Conservation (phyloP, 1,140 invertebrate genomes). For the Drosophila micromelanica region DNA sequence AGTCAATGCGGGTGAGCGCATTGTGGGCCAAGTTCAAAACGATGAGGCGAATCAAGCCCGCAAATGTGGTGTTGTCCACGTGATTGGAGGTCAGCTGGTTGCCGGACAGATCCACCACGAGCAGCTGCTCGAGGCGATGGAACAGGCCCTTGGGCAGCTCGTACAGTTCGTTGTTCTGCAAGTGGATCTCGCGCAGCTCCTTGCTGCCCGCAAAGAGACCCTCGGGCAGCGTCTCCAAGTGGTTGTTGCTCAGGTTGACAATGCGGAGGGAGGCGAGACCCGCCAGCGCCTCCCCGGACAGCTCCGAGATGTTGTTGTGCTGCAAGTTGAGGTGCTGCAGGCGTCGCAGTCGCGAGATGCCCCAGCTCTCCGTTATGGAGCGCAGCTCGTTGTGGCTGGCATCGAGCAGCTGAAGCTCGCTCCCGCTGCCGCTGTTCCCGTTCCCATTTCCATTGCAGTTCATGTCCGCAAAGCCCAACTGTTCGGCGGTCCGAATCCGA, state of each 20-base stretch:
- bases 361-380: conserved; percentile 89
- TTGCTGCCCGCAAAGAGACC: conserved; percentile 90
- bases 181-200: conserved; percentile 92
- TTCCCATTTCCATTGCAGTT: conserved; percentile 82
- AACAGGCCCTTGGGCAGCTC: conserved; percentile 93
- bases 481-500: conserved; percentile 89
- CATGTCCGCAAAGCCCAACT: conserved; percentile 88
- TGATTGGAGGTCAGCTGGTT: conserved; percentile 94
- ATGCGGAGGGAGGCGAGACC: conserved; percentile 90
- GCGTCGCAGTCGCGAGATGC: conserved; percentile 89
- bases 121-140: conserved; percentile 91
- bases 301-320: conserved; percentile 92
- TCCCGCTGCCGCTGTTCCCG: conserved; percentile 85
- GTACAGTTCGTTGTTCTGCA: conserved; percentile 92
- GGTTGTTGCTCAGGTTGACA: conserved; percentile 90
- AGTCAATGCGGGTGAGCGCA: conserved; percentile 91
- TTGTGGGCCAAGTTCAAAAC: conserved; percentile 94
- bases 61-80: conserved; percentile 92
- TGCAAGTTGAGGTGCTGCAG: conserved; percentile 91
- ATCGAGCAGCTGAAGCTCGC: conserved; percentile 89
- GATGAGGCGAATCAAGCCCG: conserved; percentile 92
- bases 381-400: conserved; percentile 91
- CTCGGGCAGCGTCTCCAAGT: conserved; percentile 90
- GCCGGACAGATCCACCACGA: conserved; percentile 93
- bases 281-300: conserved; percentile 90